These are phyloP conservation scores for Dasysyrphus albostriatus DNA, from an alignment of 2,888 invertebrate genomes.

Conservation along the genomic window DNA sequence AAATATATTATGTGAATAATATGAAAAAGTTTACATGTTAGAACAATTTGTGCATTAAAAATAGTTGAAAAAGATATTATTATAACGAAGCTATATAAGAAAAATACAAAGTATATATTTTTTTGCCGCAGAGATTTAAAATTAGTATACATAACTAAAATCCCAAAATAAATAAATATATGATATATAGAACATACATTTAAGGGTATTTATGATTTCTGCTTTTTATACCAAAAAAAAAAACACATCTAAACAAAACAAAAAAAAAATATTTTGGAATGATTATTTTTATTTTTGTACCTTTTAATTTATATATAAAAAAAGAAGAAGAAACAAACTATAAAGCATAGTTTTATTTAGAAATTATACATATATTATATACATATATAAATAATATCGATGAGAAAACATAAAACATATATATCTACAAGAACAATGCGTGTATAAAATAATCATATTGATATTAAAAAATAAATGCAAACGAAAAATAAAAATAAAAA, in stretches of 20 bases:
- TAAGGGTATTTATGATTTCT: conserved; percentile 52
- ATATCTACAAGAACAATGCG: conserved; percentile 44
- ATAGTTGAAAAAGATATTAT: neutral
- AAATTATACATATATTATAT: conserved; percentile 22
- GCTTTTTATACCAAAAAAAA: conserved; percentile 61
- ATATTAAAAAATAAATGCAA: conserved; percentile 30
- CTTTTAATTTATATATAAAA: conserved; percentile 47
- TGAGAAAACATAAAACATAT: neutral
- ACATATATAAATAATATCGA: conserved; percentile 12
- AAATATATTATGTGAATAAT: neutral
- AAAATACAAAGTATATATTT: conserved; percentile 47
- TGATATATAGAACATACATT: conserved; percentile 35
- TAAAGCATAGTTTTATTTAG: conserved; percentile 26
- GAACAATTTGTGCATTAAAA: conserved; percentile 32
- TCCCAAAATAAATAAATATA: conserved; percentile 20
- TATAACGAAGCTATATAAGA: conserved; percentile 22
- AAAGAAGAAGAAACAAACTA: neutral
- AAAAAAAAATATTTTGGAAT: conserved; percentile 62
- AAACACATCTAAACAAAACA: conserved; percentile 21
- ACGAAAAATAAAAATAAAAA: conserved; percentile 20
- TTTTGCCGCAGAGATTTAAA: conserved; percentile 55
- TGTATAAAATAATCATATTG: conserved; percentile 72
- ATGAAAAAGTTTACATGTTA: conserved; percentile 25
- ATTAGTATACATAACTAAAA: conserved; percentile 34
- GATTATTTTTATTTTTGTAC: conserved; percentile 73